A percentile compares a stretch with the other conserved stretches of the same genome.
These are phyloP conservation scores for Paedocypris micromegethes DNA, from an alignment of 2,797 vertebrate genomes.

Conservation along the genomic window DNA sequence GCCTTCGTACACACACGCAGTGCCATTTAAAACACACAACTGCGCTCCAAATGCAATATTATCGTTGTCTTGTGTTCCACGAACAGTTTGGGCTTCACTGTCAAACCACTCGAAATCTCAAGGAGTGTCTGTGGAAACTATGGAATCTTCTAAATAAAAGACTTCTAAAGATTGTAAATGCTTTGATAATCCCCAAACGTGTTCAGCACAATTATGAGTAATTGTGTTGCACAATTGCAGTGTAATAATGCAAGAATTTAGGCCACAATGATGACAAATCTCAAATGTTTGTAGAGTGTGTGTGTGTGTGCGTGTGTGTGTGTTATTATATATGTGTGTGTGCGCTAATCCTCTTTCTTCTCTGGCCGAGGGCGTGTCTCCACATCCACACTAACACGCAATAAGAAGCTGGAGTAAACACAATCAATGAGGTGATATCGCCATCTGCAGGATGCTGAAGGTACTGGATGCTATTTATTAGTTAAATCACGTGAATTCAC, in stretches of 20 bases:
- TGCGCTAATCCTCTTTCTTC: conserved; percentile 65
- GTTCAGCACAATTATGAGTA: no score
- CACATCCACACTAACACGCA: conserved; percentile 66
- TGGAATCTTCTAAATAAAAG: not conserved
- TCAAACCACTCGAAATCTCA: conserved; percentile 33
- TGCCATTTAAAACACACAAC: no score
- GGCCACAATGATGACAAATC: no score
- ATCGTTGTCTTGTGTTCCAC: conserved; percentile 38
- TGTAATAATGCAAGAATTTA: no score
- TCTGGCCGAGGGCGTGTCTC: conserved; percentile 64
- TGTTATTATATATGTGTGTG: conserved; percentile 18
- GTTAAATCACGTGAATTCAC: no score
- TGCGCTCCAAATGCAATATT: conserved; percentile 37
- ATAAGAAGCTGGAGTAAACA: conserved; percentile 76
- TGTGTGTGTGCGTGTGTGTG: conserved; percentile 33
- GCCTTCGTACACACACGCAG: no score
- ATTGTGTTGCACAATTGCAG: no score
- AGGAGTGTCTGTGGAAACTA: conserved; percentile 26
- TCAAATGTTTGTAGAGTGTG: not conserved
- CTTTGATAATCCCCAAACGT: no score
- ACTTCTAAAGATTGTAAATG: no score
- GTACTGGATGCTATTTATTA: no score
- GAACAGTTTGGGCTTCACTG: conserved; percentile 29
- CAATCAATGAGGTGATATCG: conserved; percentile 49
- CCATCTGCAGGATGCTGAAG: no score